Percentiles rank a stretch among this genome's conserved stretches.
phyloP scores from a whole-genome alignment of 2,888 invertebrate species.

The Prosapia bicincta region DNA sequence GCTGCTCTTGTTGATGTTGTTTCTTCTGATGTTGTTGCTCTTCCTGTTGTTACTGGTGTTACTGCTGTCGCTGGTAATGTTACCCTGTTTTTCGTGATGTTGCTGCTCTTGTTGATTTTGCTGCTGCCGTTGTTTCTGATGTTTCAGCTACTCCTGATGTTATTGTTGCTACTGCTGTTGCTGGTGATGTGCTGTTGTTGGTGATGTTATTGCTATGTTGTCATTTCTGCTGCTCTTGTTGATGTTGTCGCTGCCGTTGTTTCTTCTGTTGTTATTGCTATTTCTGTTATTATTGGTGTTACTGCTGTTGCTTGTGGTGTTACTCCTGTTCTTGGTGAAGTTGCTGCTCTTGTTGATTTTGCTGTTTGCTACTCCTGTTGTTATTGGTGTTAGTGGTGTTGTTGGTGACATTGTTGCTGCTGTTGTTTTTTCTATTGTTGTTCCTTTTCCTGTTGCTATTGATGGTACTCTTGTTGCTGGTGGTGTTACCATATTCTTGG shows the following conservation, averaged over 20 bases:
- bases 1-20: background rate
- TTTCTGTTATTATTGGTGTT: too few species aligned
- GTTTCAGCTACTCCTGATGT: too few species aligned
- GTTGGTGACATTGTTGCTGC: background rate
- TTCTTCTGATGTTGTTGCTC: background rate
- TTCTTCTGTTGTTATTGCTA: too few species aligned
- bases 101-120: too few species aligned
- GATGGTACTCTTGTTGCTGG: background rate
- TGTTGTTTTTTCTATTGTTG: background rate
- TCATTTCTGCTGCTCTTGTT: too few species aligned
- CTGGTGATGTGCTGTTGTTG: background rate
- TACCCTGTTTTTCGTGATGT: too few species aligned
- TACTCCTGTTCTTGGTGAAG: background rate
- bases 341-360: background rate
- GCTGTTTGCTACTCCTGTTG: background rate
- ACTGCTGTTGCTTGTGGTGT: too few species aligned
- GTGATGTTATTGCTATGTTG: too few species aligned
- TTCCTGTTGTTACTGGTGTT: background rate
- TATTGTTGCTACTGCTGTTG: background rate
- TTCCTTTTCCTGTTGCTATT: background rate
- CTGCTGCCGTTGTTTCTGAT: too few species aligned
- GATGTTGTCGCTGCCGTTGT: too few species aligned
- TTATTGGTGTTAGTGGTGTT: background rate
- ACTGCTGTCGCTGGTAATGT: background rate
- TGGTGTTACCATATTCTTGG: too few species aligned